phyloP scores from a whole-genome alignment of 2,113 vertebrate genomes.

The Dicaeum eximium region DNA sequence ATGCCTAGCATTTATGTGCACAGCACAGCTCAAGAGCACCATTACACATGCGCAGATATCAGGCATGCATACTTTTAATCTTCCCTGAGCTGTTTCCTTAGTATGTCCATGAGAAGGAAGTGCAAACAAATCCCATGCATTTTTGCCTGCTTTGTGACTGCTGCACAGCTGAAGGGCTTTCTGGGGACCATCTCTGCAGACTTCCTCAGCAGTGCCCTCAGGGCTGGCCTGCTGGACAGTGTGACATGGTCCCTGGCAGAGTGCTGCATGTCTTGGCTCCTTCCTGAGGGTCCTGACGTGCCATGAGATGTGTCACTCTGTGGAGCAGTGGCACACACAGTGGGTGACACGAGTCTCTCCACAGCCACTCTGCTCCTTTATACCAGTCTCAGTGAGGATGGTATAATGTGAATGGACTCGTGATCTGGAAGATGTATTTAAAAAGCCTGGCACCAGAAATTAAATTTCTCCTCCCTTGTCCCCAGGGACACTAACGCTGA shows the following conservation, averaged over 20 bases:
- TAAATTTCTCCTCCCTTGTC: neutral
- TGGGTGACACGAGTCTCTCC: neutral
- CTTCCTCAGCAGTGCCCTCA: neutral
- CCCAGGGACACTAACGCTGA: accelerated
- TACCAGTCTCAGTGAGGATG: neutral
- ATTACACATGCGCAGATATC: neutral
- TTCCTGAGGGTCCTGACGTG: accelerated
- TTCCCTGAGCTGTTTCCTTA: neutral
- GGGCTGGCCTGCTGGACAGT: neutral
- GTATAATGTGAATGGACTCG: neutral
- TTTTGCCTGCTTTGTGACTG: neutral
- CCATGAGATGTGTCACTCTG: neutral
- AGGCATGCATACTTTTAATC: neutral
- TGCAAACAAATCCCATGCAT: neutral
- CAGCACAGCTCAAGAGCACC: neutral
- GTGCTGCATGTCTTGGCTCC: neutral
- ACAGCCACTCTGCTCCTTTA: neutral
- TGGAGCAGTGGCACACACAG: accelerated
- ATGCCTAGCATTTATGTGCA: neutral
- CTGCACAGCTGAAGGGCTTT: neutral
- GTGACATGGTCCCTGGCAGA: accelerated
- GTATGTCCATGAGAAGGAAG: neutral
- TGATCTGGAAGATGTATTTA: neutral
- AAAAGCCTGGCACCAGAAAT: neutral
- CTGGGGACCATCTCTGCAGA: neutral